phyloP scores from a whole-genome alignment of 1,140 invertebrate genomes.

The Pseudomyrmex cubaensis region DNA sequence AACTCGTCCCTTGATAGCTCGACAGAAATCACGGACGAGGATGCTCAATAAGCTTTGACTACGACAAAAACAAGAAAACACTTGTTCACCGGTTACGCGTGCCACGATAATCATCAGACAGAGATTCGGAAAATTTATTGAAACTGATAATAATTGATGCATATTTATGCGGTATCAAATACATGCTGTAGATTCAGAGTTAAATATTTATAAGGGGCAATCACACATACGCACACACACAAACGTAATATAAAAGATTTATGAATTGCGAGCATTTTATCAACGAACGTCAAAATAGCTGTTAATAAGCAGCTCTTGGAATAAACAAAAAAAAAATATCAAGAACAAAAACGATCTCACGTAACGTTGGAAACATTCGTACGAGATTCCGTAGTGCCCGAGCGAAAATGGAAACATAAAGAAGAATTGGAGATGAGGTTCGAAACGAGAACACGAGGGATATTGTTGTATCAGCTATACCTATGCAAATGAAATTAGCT shows the following conservation, averaged over 20 bases:
- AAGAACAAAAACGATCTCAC: neutral
- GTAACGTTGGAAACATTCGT: slow-evolving; percentile 4
- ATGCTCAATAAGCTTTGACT: slow-evolving; percentile 52
- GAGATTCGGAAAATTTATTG: neutral
- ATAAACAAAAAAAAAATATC: neutral
- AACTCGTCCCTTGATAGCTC: slow-evolving; percentile 19
- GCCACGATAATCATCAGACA: neutral
- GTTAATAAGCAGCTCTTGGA: neutral
- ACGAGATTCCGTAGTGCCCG: neutral
- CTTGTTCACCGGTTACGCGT: neutral
- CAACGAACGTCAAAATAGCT: neutral
- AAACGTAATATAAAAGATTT: slow-evolving; percentile 8
- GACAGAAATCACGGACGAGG: slow-evolving; percentile 54
- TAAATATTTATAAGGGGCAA: neutral
- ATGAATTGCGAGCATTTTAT: neutral
- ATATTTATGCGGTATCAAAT: neutral
- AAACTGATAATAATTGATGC: neutral
- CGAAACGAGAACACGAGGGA: slow-evolving; percentile 1
- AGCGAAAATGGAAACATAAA: slow-evolving; percentile 12
- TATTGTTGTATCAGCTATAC: neutral
- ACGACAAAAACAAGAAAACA: neutral
- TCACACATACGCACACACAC: neutral
- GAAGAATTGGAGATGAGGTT: slow-evolving; percentile 36
- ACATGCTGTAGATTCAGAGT: neutral
- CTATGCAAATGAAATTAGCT: slow-evolving; percentile 44